A percentile compares a stretch with the other conserved stretches of the same genome.
phyloP scores from a whole-genome alignment of 2,113 vertebrate species.

The Vombatus ursinus region DNA sequence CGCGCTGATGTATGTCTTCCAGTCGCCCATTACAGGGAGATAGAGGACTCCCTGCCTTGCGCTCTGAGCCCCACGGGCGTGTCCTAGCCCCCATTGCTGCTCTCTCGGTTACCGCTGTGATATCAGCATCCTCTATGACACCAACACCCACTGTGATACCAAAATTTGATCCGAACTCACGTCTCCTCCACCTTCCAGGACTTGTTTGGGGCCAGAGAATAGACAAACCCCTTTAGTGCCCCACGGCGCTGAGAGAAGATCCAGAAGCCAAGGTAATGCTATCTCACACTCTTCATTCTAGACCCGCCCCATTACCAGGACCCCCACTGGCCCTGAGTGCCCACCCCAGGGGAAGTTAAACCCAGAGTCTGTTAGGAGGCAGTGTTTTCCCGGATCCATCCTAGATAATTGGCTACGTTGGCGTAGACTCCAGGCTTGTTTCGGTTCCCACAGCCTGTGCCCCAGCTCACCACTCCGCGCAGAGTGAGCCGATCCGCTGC shows the following conservation, averaged over 20 bases:
- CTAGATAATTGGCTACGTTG: slow-evolving; percentile 74
- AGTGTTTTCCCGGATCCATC: slow-evolving; percentile 83
- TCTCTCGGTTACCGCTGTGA: background rate
- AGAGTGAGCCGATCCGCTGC: slow-evolving; percentile 73
- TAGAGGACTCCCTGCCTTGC: accelerated
- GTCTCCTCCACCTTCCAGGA: background rate
- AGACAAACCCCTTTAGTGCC: background rate
- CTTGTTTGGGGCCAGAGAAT: background rate
- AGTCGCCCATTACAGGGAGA: slow-evolving; percentile 71
- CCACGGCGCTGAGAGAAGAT: background rate
- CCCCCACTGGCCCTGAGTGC: background rate
- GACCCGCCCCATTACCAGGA: background rate
- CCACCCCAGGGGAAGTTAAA: background rate
- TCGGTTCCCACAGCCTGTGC: slow-evolving; percentile 86
- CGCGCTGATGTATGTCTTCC: slow-evolving; percentile 75
- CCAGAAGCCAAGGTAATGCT: background rate
- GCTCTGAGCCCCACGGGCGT: background rate
- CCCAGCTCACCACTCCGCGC: slow-evolving; percentile 89
- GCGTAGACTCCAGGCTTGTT: slow-evolving; percentile 88
- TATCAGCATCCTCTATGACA: background rate
- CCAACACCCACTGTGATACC: background rate
- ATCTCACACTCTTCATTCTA: background rate
- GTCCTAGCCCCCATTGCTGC: background rate
- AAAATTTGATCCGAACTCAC: background rate
- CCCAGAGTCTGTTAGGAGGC: background rate